phyloP scores from a whole-genome alignment of 2,797 vertebrate species.

The Pristis pectinata region DNA sequence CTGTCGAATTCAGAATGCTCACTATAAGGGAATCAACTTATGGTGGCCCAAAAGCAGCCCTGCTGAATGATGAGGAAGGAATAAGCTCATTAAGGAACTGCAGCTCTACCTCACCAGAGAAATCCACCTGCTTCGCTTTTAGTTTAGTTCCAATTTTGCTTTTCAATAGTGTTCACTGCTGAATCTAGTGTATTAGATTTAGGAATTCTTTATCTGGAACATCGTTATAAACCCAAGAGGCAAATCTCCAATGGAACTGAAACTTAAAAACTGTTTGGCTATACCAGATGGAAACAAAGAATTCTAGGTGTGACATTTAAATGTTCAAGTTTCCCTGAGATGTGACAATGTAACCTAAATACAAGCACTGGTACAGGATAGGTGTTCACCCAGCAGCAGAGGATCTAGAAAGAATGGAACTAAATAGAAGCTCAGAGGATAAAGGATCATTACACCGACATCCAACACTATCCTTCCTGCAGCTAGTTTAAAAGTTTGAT shows the following conservation, averaged over 20 bases:
- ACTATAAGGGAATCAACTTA: neutral
- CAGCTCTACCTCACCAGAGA: neutral
- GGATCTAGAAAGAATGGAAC: neutral
- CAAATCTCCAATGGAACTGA: neutral
- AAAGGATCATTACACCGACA: neutral
- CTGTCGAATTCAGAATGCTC: neutral
- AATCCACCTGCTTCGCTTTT: neutral
- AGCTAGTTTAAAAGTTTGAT: neutral
- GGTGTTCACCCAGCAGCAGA: neutral
- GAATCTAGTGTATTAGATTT: neutral
- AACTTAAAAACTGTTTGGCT: neutral
- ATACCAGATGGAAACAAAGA: neutral
- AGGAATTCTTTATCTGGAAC: neutral
- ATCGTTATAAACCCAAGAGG: neutral
- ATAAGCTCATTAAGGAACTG: neutral
- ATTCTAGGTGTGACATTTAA: neutral
- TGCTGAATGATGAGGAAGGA: neutral
- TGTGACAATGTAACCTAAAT: neutral
- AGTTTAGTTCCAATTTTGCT: neutral
- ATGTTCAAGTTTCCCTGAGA: neutral
- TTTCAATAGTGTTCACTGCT: neutral
- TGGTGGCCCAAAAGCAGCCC: neutral
- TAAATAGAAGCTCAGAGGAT: neutral
- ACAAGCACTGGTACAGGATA: neutral
- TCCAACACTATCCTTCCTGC: neutral